phyloP scores from a whole-genome alignment of 2,113 vertebrate species.

The Cinclus mexicanus region DNA sequence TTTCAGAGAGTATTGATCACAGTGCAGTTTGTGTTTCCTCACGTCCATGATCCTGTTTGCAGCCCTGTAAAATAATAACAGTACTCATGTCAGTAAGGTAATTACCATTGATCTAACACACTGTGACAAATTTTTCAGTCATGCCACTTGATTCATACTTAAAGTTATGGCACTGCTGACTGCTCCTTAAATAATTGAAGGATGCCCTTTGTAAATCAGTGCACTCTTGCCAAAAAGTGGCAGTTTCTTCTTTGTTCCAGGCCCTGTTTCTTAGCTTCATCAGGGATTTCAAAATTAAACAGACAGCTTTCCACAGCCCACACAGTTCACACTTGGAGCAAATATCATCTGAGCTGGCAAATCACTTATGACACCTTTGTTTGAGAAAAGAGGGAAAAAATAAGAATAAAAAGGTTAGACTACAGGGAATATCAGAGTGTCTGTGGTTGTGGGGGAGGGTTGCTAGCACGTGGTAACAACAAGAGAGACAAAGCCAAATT shows the following conservation, averaged over 20 bases:
- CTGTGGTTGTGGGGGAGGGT: background rate
- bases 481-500: background rate
- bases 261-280: conserved; percentile 63
- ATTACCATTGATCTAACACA: conserved; percentile 97
- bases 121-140: conserved; percentile 89
- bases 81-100: conserved; percentile 96
- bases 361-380: conserved; percentile 54
- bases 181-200: conserved; percentile 78
- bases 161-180: conserved; percentile 76
- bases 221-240: conserved; percentile 56
- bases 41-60: conserved; percentile 89
- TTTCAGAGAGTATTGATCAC: conserved; percentile 92
- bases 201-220: conserved; percentile 74
- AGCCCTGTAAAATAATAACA: conserved; percentile 99
- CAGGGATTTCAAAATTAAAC: conserved; percentile 70
- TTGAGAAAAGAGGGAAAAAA: background rate
- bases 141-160: conserved; percentile 88
- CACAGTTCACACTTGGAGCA: conserved; percentile 2
- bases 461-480: background rate
- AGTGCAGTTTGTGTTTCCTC: conserved; percentile 80
- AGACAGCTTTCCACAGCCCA: conserved; percentile 55
- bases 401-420: background rate
- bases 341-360: conserved; percentile 42
- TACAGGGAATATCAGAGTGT: background rate
- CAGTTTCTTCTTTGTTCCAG: conserved; percentile 66